phyloP scores from a whole-genome alignment of 2,797 vertebrate genomes.

The Cephalopachus bancanus region DNA sequence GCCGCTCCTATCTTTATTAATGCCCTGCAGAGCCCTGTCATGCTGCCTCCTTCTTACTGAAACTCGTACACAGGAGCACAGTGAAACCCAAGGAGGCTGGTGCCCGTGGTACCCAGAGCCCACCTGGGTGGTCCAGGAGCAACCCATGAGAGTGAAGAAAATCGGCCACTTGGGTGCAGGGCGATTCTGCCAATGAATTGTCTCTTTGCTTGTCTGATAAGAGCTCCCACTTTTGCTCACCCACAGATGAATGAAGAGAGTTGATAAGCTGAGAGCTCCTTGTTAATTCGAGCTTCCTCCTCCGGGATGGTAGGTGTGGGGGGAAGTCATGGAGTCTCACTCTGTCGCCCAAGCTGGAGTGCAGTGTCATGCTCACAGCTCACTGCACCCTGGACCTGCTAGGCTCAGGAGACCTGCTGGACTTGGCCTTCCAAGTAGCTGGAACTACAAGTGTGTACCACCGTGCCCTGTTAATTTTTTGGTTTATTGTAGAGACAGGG shows the following conservation, averaged over 20 bases:
- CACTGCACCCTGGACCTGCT: too few species aligned
- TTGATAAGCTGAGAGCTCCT: background rate
- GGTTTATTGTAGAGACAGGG: too few species aligned
- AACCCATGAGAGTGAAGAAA: background rate
- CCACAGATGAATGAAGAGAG: background rate
- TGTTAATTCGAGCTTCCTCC: background rate
- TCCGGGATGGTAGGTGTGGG: background rate
- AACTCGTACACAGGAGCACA: constrained; percentile 52
- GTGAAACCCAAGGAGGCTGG: background rate
- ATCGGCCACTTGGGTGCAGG: background rate
- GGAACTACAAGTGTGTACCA: too few species aligned
- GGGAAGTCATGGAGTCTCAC: background rate
- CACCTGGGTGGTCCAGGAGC: background rate
- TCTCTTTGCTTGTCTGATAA: background rate
- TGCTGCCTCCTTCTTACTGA: constrained; percentile 37
- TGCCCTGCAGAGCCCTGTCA: constrained; percentile 62
- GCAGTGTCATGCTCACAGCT: too few species aligned
- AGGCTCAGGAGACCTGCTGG: too few species aligned
- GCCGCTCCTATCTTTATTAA: constrained; percentile 84
- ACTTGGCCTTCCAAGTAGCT: too few species aligned
- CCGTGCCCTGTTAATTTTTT: too few species aligned
- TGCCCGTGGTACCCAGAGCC: background rate
- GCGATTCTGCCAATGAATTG: background rate
- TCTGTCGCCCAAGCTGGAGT: too few species aligned
- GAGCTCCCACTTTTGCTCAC: background rate